These are phyloP conservation scores for Clytia hemisphaerica DNA, from an alignment of 30 jellyfish, hydroid and myxozoan genomes.

Conservation along the genomic window DNA sequence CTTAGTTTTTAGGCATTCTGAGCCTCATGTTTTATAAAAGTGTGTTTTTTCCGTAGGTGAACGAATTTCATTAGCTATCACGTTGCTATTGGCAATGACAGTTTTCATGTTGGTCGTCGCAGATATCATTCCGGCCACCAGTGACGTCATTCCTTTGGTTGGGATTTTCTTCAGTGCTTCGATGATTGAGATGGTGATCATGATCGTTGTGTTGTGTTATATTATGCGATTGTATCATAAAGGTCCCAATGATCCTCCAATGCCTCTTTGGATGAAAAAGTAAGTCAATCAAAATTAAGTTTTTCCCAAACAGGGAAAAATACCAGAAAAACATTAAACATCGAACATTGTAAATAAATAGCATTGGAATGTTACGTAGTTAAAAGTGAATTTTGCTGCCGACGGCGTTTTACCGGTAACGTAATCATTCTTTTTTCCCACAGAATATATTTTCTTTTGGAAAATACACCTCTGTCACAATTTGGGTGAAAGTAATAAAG, in stretches of 20 bases:
- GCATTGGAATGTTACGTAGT: no score
- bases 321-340: not conserved
- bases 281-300: not conserved
- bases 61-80: conserved; percentile 77
- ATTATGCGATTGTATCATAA: conserved; percentile 76
- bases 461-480: no score
- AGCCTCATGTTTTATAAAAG: not conserved
- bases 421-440: no score
- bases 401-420: no score
- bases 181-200: conserved; percentile 82
- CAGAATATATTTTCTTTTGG: no score
- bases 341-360: no score
- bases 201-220: conserved; percentile 78
- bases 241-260: conserved; percentile 72
- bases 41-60: conserved; percentile 56
- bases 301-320: no score
- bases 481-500: no score
- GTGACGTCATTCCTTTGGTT: conserved; percentile 89
- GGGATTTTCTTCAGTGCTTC: conserved; percentile 87
- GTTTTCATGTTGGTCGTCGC: conserved; percentile 97
- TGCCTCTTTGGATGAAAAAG: conserved; percentile 84
- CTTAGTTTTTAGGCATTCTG: no score
- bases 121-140: conserved; percentile 91
- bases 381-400: no score
- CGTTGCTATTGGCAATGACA: conserved; percentile 90